These are phyloP conservation scores for Prochilodus magdalenae DNA, from an alignment of 2,113 vertebrate species.

Conservation along the genomic window DNA sequence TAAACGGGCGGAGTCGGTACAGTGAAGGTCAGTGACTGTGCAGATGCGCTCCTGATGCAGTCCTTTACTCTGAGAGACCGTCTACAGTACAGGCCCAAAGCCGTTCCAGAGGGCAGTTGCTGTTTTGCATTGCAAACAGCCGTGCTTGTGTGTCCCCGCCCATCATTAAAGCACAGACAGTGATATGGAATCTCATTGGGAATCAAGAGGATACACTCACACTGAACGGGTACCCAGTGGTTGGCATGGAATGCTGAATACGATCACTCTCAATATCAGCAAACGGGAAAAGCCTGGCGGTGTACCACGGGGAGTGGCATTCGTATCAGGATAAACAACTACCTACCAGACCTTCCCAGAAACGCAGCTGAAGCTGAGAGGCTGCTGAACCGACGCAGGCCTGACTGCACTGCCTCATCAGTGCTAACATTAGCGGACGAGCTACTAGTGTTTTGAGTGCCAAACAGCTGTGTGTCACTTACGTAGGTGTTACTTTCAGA, in stretches of 20 bases:
- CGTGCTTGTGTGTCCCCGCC: too few species aligned
- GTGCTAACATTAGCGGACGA: too few species aligned
- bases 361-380: too few species aligned
- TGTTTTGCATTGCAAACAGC: background rate
- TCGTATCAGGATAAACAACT: too few species aligned
- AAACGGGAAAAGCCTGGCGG: background rate
- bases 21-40: background rate
- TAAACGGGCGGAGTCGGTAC: background rate
- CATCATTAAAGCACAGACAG: too few species aligned
- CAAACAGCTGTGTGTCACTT: too few species aligned
- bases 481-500: too few species aligned
- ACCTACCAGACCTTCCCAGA: too few species aligned
- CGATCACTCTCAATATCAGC: background rate
- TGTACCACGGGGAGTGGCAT: background rate
- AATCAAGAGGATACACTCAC: slow-evolving; percentile 6
- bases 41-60: background rate
- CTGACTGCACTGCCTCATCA: too few species aligned
- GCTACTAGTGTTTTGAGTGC: too few species aligned
- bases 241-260: background rate
- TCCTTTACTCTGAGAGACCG: background rate
- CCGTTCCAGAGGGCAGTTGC: background rate
- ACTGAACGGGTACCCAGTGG: background rate
- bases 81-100: background rate
- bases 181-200: slow-evolving; percentile 6
- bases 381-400: too few species aligned